Base-by-base conservation (phyloP, 2,888 invertebrate genomes). In the Mechanitis mazaeus region DNA sequence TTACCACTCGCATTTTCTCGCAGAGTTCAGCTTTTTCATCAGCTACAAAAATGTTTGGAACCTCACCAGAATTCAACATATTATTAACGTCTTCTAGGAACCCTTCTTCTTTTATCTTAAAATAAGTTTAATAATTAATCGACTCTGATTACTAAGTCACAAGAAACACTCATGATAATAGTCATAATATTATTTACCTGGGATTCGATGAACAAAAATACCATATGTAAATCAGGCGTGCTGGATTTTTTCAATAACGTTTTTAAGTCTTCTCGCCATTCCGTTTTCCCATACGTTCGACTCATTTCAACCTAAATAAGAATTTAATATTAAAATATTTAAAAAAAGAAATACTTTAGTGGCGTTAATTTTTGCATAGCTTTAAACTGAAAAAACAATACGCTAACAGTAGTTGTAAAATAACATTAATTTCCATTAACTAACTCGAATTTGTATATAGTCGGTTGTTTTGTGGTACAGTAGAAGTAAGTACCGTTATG, bases 221-320 rank as follows among this genome's bases (percentile, higher is more conserved):
- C 96, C 68, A 95, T 96, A 77, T 96, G 95, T 71, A 95, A 92
- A 71, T 98, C 98, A 0, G 95, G 94, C 20, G 95, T 93, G 65
- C 96, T 95, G 0, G 96, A 93, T 85, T 94, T 96, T 66, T 92
- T 92, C 57, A 98, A 81, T 68, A 97, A 94, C 53, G 87, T 87
- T 80, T 97, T 98, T 55, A 98, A 87, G 81, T 98, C 98, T 80
- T 98, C 98, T 71, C 96, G 94, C 97, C 97, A 98, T 78, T 98
- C 97, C 68, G 86, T 91, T 55, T 92, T 91, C 0, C 95, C 95
- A 80, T 98, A 98, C 47, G 93, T 93, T 78, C 96, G 93, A 56
- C 95, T 95, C 79, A 98, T 96, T 91, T 98, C 98, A 47, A 98
- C 95, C 94, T 97, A 92, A 12, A 67, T 60, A 61, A 66, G 65